These are phyloP conservation scores for Pararge aegeria DNA, from an alignment of 1,140 invertebrate species.

Conservation along the genomic window DNA sequence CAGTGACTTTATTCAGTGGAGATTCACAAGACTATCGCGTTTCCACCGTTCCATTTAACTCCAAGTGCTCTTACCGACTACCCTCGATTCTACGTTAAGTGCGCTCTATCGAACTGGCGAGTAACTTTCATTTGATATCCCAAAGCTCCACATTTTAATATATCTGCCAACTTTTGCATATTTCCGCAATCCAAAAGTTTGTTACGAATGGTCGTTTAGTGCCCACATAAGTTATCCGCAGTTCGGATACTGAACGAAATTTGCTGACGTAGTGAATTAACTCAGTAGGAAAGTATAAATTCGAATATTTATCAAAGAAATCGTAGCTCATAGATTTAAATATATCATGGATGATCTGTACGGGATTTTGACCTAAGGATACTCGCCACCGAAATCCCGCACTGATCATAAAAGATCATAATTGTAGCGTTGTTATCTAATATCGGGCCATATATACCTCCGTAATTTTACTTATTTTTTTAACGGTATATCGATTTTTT, in stretches of 20 bases:
- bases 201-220: constrained; percentile 23
- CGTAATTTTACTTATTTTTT: too few species aligned
- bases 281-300: too few species aligned
- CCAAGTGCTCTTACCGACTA: constrained; percentile 53
- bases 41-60: constrained; percentile 55
- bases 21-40: constrained; percentile 60
- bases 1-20: constrained; percentile 19
- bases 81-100: constrained; percentile 53
- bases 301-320: too few species aligned
- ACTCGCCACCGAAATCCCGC: too few species aligned
- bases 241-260: not conserved
- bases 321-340: too few species aligned
- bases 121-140: constrained; percentile 39
- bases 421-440: too few species aligned
- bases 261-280: constrained; percentile 7
- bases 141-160: constrained; percentile 35
- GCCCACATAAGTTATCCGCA: constrained; percentile 22
- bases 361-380: too few species aligned
- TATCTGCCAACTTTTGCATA: constrained; percentile 34
- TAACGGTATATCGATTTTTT: too few species aligned
- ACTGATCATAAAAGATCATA: too few species aligned
- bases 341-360: too few species aligned
- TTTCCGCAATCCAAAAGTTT: constrained; percentile 31
- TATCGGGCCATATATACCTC: too few species aligned
- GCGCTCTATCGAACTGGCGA: constrained; percentile 41